Evolutionary conservation across 2,888 invertebrate species (phyloP).

Genomic region (Crossocerus cetratus): DNA sequence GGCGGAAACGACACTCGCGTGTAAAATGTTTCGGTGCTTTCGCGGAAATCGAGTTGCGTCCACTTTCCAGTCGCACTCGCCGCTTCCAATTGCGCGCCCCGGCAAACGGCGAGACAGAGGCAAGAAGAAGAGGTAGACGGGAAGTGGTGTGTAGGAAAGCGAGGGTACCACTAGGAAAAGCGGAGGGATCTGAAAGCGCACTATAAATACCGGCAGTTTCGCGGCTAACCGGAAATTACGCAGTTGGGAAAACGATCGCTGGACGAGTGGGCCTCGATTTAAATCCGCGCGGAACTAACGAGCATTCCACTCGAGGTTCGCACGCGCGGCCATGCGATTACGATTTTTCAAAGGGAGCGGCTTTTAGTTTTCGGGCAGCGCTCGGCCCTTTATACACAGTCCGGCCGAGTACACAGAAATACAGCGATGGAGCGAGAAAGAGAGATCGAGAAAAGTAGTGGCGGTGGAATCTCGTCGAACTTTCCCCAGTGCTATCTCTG

Average conservation of each 20-base stretch:
- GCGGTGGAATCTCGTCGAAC: too few relatives aligned
- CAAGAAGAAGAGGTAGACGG: too few relatives aligned
- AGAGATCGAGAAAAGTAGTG: too few relatives aligned
- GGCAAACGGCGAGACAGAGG: too few relatives aligned
- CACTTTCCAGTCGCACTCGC: not conserved
- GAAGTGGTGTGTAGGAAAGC: not conserved
- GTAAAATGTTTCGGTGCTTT: conserved; percentile 7
- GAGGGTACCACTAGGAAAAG: not conserved
- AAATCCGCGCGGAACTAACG: too few relatives aligned
- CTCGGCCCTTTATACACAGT: not conserved
- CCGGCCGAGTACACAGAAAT: too few relatives aligned
- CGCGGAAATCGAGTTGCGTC: conserved; percentile 2
- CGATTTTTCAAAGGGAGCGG: not conserved
- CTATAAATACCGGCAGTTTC: not conserved
- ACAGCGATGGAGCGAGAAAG: too few relatives aligned
- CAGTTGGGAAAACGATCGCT: not conserved
- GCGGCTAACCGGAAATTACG: conserved; percentile 1
- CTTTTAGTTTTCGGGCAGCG: conserved; percentile 3
- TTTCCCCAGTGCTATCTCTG: too few relatives aligned
- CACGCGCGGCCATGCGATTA: too few relatives aligned
- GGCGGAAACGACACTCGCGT: conserved; percentile 6
- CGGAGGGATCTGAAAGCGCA: not conserved
- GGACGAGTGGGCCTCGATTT: not conserved
- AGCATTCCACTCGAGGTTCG: too few relatives aligned
- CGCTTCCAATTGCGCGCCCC: not conserved